Percentiles rank a stretch among this genome's conserved stretches.
phyloP scores from a whole-genome alignment of 2,797 vertebrate species.

The Stomatorhinus walkeri region DNA sequence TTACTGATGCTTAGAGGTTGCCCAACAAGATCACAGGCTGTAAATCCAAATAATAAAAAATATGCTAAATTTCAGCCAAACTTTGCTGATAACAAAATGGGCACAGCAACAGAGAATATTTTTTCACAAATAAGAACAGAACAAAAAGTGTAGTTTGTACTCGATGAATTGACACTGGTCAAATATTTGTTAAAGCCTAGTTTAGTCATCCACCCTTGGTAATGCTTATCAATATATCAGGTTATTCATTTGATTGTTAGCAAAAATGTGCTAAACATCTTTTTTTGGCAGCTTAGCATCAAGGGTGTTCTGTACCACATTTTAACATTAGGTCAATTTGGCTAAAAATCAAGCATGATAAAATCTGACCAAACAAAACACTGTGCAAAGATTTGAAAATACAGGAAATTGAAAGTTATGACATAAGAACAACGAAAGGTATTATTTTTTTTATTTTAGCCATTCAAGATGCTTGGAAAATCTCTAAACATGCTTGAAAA shows the following conservation, averaged over 20 bases:
- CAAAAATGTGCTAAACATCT: background rate
- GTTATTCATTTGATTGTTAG: background rate
- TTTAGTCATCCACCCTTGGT: background rate
- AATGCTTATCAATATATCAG: background rate
- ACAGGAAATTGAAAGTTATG: background rate
- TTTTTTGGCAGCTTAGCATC: background rate
- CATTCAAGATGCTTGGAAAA: background rate
- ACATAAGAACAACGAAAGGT: background rate
- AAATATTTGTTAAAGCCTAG: background rate
- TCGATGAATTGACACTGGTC: background rate
- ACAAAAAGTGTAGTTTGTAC: background rate
- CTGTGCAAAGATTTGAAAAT: background rate
- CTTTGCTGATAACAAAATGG: background rate
- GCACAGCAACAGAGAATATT: background rate
- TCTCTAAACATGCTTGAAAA: background rate
- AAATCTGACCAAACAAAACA: background rate
- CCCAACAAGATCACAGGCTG: background rate
- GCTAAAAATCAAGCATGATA: background rate
- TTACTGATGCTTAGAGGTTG: background rate
- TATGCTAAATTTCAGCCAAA: background rate
- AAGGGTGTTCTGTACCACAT: background rate
- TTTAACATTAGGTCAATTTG: background rate
- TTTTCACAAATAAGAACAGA: background rate
- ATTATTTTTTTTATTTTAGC: background rate
- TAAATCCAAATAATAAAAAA: background rate